Conservation (phyloP, 2,797 vertebrate genomes). For the Crax fasciolata region DNA sequence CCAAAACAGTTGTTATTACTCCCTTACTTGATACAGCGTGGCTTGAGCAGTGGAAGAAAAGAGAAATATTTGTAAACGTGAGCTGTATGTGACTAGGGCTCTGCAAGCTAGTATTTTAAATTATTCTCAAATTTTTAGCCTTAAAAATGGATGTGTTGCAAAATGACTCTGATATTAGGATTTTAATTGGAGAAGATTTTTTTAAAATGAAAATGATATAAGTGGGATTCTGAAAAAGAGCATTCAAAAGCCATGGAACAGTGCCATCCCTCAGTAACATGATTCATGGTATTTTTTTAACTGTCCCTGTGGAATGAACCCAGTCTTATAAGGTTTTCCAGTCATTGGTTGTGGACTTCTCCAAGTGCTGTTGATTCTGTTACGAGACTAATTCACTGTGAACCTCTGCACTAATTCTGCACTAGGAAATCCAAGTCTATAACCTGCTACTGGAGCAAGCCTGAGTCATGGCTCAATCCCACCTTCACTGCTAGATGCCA, state of each 20-base stretch:
- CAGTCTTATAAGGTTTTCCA: neutral
- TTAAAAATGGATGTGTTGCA: neutral
- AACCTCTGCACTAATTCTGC: neutral
- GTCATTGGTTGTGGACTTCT: neutral
- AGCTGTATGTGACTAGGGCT: neutral
- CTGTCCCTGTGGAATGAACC: neutral
- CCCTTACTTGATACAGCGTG: neutral
- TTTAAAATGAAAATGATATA: neutral
- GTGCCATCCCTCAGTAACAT: neutral
- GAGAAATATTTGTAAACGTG: constrained; percentile 20
- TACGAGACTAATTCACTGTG: neutral
- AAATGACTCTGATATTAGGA: neutral
- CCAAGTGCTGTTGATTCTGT: neutral
- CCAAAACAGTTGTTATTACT: constrained; percentile 56
- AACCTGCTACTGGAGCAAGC: neutral
- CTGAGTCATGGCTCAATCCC: neutral
- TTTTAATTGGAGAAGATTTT: neutral
- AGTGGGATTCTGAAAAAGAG: neutral
- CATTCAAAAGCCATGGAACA: neutral
- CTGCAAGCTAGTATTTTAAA: neutral
- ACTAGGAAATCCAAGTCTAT: neutral
- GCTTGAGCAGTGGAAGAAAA: constrained; percentile 23
- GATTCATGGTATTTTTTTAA: neutral
- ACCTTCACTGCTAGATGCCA: neutral
- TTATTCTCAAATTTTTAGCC: neutral